A percentile compares a stretch with the other conserved stretches of the same genome.
phyloP scores from a whole-genome alignment of 2,888 invertebrate genomes.

The Omphaloscelis lunosa region DNA sequence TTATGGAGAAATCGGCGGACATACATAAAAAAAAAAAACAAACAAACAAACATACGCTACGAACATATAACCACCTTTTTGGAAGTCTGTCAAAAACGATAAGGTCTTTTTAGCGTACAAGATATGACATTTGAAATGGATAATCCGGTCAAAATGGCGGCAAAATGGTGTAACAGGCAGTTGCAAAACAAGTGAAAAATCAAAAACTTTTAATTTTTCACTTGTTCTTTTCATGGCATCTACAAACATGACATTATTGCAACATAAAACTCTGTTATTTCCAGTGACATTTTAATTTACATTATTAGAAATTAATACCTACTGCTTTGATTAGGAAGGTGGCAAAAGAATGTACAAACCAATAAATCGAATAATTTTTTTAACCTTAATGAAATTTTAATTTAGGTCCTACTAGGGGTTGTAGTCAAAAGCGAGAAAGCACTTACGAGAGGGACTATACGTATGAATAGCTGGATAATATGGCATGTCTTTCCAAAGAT shows the following conservation, averaged over 20 bases:
- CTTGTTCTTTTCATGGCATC: background rate
- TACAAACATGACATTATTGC: background rate
- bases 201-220: background rate
- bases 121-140: background rate
- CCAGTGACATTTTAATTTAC: background rate
- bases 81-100: too few relatives aligned
- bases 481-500: slow-evolving; percentile 50
- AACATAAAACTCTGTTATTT: background rate
- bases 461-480: slow-evolving; percentile 37
- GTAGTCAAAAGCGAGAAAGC: background rate
- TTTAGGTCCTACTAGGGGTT: background rate
- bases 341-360: background rate
- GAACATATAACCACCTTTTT: too few relatives aligned
- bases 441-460: background rate
- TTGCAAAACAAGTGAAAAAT: background rate
- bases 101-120: background rate
- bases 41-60: too few relatives aligned
- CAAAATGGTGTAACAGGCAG: background rate
- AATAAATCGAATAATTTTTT: background rate
- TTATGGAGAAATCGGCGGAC: too few relatives aligned
- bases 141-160: background rate
- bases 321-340: background rate
- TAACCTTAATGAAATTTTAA: background rate
- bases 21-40: too few relatives aligned
- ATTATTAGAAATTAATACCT: background rate